These are phyloP conservation scores for Onchidella celtica DNA, from an alignment of 2,888 invertebrate species.

Conservation along the genomic window DNA sequence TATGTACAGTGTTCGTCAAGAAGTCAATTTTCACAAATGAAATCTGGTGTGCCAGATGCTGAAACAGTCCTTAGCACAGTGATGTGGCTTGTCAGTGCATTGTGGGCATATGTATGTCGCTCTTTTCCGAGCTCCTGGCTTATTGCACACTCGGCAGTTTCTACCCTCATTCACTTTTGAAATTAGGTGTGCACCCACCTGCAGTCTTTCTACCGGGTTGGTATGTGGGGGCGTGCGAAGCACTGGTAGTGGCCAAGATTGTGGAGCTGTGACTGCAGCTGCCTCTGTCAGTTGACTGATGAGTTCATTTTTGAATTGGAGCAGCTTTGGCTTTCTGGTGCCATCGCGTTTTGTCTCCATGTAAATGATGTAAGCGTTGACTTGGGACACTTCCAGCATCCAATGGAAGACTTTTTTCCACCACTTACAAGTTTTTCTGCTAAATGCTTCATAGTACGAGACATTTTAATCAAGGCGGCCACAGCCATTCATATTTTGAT, in stretches of 20 bases:
- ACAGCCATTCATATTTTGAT: constrained; percentile 22
- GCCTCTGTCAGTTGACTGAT: background rate
- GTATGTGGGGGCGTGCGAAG: background rate
- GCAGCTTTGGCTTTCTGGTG: background rate
- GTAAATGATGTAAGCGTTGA: constrained; percentile 20
- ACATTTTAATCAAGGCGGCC: constrained; percentile 9
- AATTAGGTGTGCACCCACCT: background rate
- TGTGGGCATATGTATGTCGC: background rate
- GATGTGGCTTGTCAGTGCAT: constrained; percentile 12
- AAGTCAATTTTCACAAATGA: background rate
- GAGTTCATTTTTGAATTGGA: background rate
- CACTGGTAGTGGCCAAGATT: background rate
- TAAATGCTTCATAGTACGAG: constrained; percentile 1
- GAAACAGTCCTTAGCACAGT: constrained; percentile 16
- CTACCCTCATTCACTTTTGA: background rate
- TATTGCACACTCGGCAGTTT: constrained; percentile 3
- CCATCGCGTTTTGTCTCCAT: background rate
- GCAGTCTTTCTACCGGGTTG: background rate
- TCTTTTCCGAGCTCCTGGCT: background rate
- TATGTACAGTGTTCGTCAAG: background rate
- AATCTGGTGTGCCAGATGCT: constrained; percentile 4
- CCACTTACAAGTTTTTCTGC: background rate
- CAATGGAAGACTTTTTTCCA: constrained; percentile 19
- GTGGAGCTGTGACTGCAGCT: background rate
- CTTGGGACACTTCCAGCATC: background rate